Evolutionary conservation across 2,888 invertebrate species (phyloP), one percentile per base, ranked within the genome.

Genomic region (Cetonia aurata): DNA sequence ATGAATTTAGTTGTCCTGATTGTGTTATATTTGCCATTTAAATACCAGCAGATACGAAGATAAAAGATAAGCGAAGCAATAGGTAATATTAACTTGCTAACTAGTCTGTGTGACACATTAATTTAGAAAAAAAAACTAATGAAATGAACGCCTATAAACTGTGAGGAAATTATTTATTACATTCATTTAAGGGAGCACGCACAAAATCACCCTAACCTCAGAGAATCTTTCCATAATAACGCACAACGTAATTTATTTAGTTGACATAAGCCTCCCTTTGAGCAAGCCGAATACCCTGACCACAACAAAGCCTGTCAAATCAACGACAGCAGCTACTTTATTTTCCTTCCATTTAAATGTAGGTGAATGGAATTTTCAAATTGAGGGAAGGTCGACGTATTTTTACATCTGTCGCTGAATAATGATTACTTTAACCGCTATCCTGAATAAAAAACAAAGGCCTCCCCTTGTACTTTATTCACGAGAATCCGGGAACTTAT

Each of bases 341-440:
- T 65, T 65, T 65, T 65, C 62, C 37, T 52, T 65, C 50, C 52
- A 65, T 65, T 65, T 65, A 65, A 65, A 65, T 65, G 62, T 65
- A 65, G 62, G 62, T 65, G 62, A 65, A 65, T 65, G 37, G 62
- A 50, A 65, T 65, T 52, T 65, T 52, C 62, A 52, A 65, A 65
- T 65, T 37, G 62, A 52, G 62, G 19, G 62, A 50, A 50, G 48
- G 62, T 37, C 59, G 59, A 59, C 19, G 59, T 59, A 59, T 59
- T 59, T 59, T 65, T 37, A 65, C 37, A 50, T 65, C 52, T 37
- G 50, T 50, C 50, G 50, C 37, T 50, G 62, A 52, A 65, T 65
- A 65, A 65, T 65, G 62, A 65, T 65, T 50, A 65, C 62, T 50
- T 65, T 65, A 65, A 65, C 62, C 62, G 62, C 15, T n/a, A 65